Conservation (phyloP, 2,888 invertebrate species). For the Phalangium opilio region DNA sequence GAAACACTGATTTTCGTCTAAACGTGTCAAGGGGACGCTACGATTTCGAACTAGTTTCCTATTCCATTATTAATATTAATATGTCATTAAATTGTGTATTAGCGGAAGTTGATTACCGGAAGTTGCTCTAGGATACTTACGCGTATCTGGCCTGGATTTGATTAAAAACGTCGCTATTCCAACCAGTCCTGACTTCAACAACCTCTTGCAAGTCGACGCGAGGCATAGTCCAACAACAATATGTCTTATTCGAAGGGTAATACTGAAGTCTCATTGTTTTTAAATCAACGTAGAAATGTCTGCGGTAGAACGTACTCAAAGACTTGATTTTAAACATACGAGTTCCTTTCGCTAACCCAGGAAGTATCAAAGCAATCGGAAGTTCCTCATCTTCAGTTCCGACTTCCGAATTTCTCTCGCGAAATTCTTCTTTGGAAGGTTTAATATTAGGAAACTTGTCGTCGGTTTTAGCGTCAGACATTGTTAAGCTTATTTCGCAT, state of each 20-base stretch:
- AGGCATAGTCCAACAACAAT: conserved; percentile 6
- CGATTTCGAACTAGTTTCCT: no score
- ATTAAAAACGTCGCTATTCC: conserved; percentile 34
- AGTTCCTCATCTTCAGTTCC: conserved; percentile 5
- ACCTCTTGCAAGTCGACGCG: conserved; percentile 31
- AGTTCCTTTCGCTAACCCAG: conserved; percentile 13
- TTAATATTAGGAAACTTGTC: no score
- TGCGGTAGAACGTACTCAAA: conserved; percentile 13
- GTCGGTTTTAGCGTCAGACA: no score
- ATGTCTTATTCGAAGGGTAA: conserved; percentile 10
- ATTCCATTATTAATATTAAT: no score
- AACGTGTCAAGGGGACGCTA: background rate
- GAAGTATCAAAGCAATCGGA: conserved; percentile 11
- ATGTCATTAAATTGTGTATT: no score
- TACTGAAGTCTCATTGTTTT: conserved; percentile 13
- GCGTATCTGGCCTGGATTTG: conserved; percentile 23
- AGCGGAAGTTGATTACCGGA: no score
- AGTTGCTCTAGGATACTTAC: no score
- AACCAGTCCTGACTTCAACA: conserved; percentile 31
- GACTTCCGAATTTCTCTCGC: no score
- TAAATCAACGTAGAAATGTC: conserved; percentile 15
- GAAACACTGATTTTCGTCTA: conserved; percentile 15
- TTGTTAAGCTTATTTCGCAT: no score
- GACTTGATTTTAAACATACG: conserved; percentile 14
- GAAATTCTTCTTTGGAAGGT: no score